These are phyloP conservation scores for Agrotis puta DNA, from an alignment of 2,888 invertebrate genomes.

Conservation along the genomic window DNA sequence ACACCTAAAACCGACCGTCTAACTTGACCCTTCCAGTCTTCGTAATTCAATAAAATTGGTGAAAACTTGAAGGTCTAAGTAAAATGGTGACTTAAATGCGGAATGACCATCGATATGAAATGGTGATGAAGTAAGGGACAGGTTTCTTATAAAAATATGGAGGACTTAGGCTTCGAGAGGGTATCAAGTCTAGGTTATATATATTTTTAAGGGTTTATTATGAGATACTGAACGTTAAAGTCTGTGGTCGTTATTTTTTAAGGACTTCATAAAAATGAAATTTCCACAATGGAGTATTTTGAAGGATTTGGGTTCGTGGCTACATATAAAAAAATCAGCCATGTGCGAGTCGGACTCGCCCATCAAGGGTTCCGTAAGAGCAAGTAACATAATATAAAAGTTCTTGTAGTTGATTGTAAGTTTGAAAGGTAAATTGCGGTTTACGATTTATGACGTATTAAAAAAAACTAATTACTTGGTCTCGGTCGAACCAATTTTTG, in stretches of 20 bases:
- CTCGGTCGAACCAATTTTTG: too few species aligned
- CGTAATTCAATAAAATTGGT: slow-evolving; percentile 25
- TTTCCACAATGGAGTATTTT: background rate
- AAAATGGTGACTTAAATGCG: slow-evolving; percentile 48
- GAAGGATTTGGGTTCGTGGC: background rate
- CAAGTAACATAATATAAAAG: too few species aligned
- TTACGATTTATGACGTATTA: too few species aligned
- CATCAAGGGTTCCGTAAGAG: too few species aligned
- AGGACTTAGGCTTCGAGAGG: slow-evolving; percentile 25
- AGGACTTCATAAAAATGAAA: background rate
- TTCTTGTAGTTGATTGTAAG: too few species aligned
- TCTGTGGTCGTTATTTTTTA: slow-evolving; percentile 14
- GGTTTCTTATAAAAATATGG: slow-evolving; percentile 45
- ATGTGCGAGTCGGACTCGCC: too few species aligned
- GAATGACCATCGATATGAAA: slow-evolving; percentile 69
- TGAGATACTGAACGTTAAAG: slow-evolving; percentile 11
- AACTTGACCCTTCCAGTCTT: slow-evolving; percentile 56
- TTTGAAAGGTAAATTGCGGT: too few species aligned
- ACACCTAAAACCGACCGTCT: slow-evolving; percentile 62
- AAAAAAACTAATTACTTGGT: too few species aligned
- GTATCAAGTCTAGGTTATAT: slow-evolving; percentile 28
- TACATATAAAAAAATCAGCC: too few species aligned
- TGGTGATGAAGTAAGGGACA: slow-evolving; percentile 68
- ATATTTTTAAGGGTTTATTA: slow-evolving; percentile 22
- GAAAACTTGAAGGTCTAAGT: slow-evolving; percentile 11